phyloP scores from a whole-genome alignment of 2,888 invertebrate species.

The Drosophila borborema region DNA sequence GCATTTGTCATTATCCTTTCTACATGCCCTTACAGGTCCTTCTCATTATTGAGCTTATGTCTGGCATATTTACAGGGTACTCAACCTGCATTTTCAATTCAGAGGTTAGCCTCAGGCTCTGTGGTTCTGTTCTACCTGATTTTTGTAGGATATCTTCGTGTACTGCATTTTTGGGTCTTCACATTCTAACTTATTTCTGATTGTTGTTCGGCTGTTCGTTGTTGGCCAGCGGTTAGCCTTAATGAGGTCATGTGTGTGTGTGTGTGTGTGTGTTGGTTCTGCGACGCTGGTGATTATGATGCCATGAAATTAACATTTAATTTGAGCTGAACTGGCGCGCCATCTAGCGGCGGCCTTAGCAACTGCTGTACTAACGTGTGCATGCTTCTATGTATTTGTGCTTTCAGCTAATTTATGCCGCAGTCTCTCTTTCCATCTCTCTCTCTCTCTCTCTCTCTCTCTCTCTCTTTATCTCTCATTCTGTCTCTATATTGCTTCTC shows the following conservation, averaged over 20 bases:
- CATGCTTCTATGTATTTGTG: conserved; percentile 32
- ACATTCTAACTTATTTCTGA: conserved; percentile 49
- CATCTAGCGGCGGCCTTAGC: conserved; percentile 55
- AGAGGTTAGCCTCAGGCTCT: neutral
- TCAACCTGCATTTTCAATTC: neutral
- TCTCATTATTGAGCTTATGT: neutral
- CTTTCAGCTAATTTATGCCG: conserved; percentile 75
- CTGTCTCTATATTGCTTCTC: neutral
- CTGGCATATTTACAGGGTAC: neutral
- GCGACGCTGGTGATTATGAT: conserved; percentile 77
- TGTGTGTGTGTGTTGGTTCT: conserved; percentile 53
- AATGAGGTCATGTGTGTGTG: conserved; percentile 75
- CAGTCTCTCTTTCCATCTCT: conserved; percentile 4
- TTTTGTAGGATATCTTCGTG: conserved; percentile 26
- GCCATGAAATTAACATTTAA: conserved; percentile 81
- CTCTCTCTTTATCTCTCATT: neutral
- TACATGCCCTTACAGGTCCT: too few relatives aligned
- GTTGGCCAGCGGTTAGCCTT: conserved; percentile 70
- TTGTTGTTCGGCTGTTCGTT: conserved; percentile 51
- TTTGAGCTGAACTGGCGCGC: conserved; percentile 70
- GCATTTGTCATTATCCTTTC: neutral
- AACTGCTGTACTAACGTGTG: conserved; percentile 16
- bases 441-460: neutral
- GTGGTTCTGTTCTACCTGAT: neutral
- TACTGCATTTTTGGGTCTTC: conserved; percentile 3